A percentile compares a stretch with the other conserved stretches of the same genome.
phyloP scores from a whole-genome alignment of 2,113 vertebrate species.

The Gopherus evgoodei region DNA sequence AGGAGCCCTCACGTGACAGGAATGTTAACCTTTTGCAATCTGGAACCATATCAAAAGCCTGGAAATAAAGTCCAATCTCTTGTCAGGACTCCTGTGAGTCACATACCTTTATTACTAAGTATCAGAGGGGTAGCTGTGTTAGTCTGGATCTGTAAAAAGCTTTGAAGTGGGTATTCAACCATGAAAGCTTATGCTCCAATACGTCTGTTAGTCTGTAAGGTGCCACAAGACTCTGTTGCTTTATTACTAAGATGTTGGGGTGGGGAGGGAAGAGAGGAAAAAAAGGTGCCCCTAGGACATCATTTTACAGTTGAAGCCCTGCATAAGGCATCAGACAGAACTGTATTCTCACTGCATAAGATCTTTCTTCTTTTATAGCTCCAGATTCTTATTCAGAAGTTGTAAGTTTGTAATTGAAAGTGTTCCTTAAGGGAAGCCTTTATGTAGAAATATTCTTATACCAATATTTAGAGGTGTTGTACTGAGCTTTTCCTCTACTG shows the following conservation, averaged over 20 bases:
- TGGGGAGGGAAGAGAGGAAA: accelerated
- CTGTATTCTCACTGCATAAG: not conserved
- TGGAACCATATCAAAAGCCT: not conserved
- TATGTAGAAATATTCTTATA: not conserved
- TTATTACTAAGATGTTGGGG: not conserved
- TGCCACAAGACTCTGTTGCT: not conserved
- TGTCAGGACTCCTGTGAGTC: not conserved
- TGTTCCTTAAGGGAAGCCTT: not conserved
- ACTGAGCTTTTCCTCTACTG: not conserved
- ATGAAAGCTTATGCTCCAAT: too few relatives aligned
- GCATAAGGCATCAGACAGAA: not conserved
- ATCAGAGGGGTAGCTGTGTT: too few relatives aligned
- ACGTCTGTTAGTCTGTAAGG: too few relatives aligned
- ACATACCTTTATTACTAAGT: not conserved
- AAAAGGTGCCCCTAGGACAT: not conserved
- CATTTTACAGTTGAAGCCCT: not conserved
- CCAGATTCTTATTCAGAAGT: not conserved
- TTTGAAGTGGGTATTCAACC: too few relatives aligned
- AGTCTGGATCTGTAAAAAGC: too few relatives aligned
- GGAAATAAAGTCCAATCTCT: not conserved
- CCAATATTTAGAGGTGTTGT: not conserved
- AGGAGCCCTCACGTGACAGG: not conserved
- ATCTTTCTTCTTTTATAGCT: not conserved
- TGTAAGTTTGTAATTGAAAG: not conserved
- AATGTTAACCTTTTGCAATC: not conserved